phyloP scores from a whole-genome alignment of 2,797 vertebrate genomes.

The Lithobates pipiens region DNA sequence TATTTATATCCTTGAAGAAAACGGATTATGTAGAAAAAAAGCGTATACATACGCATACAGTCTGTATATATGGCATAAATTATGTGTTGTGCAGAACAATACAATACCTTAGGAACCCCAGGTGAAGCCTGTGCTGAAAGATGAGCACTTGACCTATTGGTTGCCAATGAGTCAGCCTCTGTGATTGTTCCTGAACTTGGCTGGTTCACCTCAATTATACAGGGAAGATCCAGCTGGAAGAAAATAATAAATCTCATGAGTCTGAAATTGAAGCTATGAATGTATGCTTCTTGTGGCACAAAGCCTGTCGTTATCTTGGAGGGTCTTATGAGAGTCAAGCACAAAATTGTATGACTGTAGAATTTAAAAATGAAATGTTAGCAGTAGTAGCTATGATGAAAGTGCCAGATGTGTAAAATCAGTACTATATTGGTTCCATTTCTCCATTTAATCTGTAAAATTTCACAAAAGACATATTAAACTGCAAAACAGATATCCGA shows the following conservation, averaged over 20 bases:
- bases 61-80: no score
- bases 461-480: background rate
- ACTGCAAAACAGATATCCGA: background rate
- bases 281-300: background rate
- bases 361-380: background rate
- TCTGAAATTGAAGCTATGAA: background rate
- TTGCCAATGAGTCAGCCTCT: slow-evolving; percentile 76
- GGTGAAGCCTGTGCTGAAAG: slow-evolving; percentile 72
- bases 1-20: no score
- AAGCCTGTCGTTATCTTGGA: background rate
- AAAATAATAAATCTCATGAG: background rate
- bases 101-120: slow-evolving; percentile 82
- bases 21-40: no score
- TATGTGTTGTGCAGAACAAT: background rate
- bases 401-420: background rate
- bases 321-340: background rate
- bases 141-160: slow-evolving; percentile 76
- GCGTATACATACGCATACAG: no score
- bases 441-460: background rate
- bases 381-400: background rate
- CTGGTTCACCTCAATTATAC: slow-evolving; percentile 64
- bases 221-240: slow-evolving; percentile 55
- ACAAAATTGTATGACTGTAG: background rate
- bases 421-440: no score
- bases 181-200: slow-evolving; percentile 71